Conservation (phyloP, 30 jellyfish, hydroid and myxozoan species). For the Rhopilema esculentum region DNA sequence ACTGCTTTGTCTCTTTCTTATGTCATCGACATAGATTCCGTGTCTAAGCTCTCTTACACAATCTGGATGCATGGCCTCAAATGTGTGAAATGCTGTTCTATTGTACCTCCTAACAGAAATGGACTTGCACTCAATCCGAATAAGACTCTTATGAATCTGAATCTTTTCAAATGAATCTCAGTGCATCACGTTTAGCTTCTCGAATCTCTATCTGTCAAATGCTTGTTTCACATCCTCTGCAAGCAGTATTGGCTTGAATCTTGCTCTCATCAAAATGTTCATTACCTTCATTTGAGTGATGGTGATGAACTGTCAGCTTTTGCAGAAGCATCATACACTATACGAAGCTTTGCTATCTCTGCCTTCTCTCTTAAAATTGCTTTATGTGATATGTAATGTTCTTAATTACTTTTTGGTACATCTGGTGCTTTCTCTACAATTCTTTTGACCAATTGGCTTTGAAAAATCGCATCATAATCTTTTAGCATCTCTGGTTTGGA, state of each 20-base stretch:
- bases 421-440: conserved; percentile 77
- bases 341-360: conserved; percentile 70
- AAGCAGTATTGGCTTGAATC: conserved; percentile 65
- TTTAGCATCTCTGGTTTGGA: conserved; percentile 49
- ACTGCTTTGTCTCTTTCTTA: conserved; percentile 1
- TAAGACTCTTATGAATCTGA: conserved; percentile 69
- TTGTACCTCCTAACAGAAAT: conserved; percentile 64
- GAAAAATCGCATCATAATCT: conserved; percentile 59
- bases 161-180: conserved; percentile 58
- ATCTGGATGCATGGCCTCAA: conserved; percentile 12
- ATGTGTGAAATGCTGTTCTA: conserved; percentile 57
- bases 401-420: conserved; percentile 32
- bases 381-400: conserved; percentile 73
- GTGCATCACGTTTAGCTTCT: conserved; percentile 63
- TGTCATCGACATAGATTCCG: conserved; percentile 66
- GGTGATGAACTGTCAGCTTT: conserved; percentile 38
- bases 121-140: conserved; percentile 68
- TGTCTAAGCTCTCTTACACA: conserved; percentile 34
- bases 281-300: conserved; percentile 55
- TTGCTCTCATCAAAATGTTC: conserved; percentile 58
- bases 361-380: conserved; percentile 75
- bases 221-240: conserved; percentile 87
- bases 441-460: conserved; percentile 67
- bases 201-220: conserved; percentile 63
- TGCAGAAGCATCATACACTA: conserved; percentile 79